Evolutionary conservation across 2,888 invertebrate genomes (phyloP).

Genomic region (Lithophane socia): DNA sequence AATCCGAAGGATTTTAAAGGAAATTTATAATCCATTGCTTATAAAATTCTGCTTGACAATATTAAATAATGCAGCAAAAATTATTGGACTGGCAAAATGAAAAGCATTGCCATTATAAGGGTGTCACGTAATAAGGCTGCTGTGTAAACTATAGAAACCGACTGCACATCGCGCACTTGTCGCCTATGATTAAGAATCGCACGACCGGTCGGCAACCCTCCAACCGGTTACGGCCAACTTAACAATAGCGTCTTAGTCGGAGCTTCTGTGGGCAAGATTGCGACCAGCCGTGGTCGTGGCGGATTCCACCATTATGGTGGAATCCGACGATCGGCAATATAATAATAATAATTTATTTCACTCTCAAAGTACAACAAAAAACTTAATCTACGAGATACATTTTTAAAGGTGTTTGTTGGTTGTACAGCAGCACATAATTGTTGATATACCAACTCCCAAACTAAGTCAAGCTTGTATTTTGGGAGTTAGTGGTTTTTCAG

Average conservation of each 20-base stretch:
- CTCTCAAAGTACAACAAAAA: no score
- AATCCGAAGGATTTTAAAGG: conserved; percentile 58
- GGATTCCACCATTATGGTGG: no score
- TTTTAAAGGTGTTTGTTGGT: no score
- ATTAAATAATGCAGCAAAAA: background rate
- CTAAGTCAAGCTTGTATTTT: no score
- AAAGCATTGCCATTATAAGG: background rate
- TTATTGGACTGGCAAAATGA: background rate
- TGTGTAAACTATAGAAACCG: background rate
- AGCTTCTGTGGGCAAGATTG: background rate
- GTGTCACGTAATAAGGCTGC: background rate
- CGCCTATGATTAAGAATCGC: no score
- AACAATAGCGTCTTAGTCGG: background rate
- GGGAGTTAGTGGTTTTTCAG: no score
- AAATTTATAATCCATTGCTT: conserved; percentile 84
- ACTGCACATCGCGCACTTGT: background rate
- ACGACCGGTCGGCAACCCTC: no score
- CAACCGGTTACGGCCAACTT: background rate
- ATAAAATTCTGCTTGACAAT: background rate
- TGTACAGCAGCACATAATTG: no score
- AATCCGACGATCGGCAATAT: no score
- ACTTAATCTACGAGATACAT: no score
- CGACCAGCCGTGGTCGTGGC: background rate
- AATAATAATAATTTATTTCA: no score
- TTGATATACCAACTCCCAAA: no score